A percentile compares a stretch with the other conserved stretches of the same genome.
Conservation (phyloP, 1,140 invertebrate genomes). For the Uloborus diversus region DNA sequence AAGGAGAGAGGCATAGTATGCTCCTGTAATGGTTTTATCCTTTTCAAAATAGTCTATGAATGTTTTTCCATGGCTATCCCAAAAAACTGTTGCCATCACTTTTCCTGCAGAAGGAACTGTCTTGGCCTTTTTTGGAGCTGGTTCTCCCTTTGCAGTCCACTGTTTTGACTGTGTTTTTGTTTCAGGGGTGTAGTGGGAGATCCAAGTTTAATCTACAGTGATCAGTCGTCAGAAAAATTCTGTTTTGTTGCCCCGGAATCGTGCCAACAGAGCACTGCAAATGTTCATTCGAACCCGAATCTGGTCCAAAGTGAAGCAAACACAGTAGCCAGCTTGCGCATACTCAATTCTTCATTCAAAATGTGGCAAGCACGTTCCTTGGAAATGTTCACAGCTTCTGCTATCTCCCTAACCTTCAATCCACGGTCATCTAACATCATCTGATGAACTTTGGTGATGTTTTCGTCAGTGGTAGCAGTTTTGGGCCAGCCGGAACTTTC, state of each 20-base stretch:
- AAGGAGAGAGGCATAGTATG: neutral
- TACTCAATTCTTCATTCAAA: neutral
- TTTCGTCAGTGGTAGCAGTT: slow-evolving; percentile 1
- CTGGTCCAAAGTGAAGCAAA: slow-evolving; percentile 2
- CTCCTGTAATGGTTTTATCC: neutral
- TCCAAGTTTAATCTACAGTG: slow-evolving; percentile 16
- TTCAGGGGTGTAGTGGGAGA: slow-evolving; percentile 1
- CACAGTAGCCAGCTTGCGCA: neutral
- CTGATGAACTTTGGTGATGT: neutral
- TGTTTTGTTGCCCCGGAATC: neutral
- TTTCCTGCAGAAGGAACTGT: neutral
- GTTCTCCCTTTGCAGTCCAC: neutral
- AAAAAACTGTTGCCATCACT: neutral
- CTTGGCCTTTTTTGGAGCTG: neutral
- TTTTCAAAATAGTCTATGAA: slow-evolving; percentile 10
- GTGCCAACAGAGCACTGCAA: neutral
- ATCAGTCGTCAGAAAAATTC: neutral
- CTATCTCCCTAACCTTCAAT: neutral
- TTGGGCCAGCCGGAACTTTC: neutral
- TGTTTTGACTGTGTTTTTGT: slow-evolving; percentile 4
- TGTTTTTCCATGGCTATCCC: neutral
- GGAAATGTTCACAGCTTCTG: neutral
- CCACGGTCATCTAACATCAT: neutral
- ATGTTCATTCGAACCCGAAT: neutral
- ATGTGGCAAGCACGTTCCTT: neutral